Evolutionary conservation across 1,140 invertebrate genomes (phyloP).

Genomic region (Thaumatotibia leucotreta): DNA sequence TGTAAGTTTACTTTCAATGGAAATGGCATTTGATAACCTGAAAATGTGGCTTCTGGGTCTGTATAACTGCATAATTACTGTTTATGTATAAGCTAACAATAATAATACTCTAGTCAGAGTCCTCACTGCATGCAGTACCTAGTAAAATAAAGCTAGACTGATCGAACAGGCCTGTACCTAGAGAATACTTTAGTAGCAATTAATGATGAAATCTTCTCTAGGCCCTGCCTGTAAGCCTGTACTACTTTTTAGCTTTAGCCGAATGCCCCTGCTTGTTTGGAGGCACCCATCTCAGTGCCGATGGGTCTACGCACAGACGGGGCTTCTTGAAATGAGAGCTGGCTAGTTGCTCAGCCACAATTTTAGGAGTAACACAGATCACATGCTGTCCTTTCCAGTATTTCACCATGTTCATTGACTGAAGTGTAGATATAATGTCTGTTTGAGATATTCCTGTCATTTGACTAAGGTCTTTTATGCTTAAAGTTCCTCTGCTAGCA

Average conservation of each 20-base stretch:
- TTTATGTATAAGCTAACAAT: constrained; percentile 7
- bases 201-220: constrained; percentile 39
- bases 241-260: constrained; percentile 69
- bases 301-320: constrained; percentile 89
- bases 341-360: constrained; percentile 94
- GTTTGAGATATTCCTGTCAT: constrained; percentile 97
- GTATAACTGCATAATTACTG: not conserved
- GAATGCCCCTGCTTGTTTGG: constrained; percentile 68
- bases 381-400: constrained; percentile 99
- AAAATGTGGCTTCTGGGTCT: not conserved
- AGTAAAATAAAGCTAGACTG: constrained; percentile 2
- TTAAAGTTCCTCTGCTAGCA: constrained; percentile 85
- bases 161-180: constrained; percentile 46
- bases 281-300: constrained; percentile 88
- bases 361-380: constrained; percentile 97
- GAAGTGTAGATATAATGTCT: constrained; percentile 97
- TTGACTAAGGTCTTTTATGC: constrained; percentile 95
- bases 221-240: constrained; percentile 67
- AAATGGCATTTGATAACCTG: too few relatives aligned
- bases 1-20: too few relatives aligned
- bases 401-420: constrained; percentile 98
- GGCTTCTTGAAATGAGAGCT: constrained; percentile 95
- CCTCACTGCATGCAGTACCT: constrained; percentile 22
- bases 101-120: constrained; percentile 22
- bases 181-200: constrained; percentile 34